Evolutionary conservation across 2,113 vertebrate genomes (phyloP).

Genomic region (Hirundichthys speculiger): DNA sequence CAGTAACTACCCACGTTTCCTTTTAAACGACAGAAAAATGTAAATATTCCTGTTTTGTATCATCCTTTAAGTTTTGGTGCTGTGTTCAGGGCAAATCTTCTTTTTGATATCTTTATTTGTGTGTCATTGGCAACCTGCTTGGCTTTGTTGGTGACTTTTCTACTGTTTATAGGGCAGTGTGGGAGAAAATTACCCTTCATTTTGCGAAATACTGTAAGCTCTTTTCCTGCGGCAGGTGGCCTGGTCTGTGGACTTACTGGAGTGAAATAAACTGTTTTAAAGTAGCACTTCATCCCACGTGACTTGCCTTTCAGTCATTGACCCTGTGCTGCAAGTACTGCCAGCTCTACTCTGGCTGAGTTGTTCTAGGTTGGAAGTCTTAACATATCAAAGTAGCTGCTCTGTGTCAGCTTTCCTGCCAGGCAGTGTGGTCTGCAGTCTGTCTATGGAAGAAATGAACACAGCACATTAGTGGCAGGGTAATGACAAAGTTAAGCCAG

Average conservation of each 20-base stretch:
- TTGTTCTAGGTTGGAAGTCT: conserved; percentile 12
- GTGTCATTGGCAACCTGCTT: background rate
- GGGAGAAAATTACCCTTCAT: conserved; percentile 29
- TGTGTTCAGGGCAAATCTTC: background rate
- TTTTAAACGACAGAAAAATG: conserved; percentile 14
- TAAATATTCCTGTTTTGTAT: conserved; percentile 2
- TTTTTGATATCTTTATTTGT: background rate
- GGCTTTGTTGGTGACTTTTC: conserved; percentile 10
- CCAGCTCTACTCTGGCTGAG: conserved; percentile 17
- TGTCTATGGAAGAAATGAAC: conserved; percentile 29
- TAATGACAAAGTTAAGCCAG: conserved; percentile 25
- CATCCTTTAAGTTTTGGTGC: conserved; percentile 6
- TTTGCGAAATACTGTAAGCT: conserved; percentile 31
- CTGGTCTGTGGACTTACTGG: conserved; percentile 19
- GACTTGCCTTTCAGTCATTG: conserved; percentile 45
- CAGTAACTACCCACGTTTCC: conserved; percentile 2
- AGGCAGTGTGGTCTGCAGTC: conserved; percentile 21
- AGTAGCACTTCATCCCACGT: conserved; percentile 37
- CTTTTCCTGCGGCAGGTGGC: conserved; percentile 19
- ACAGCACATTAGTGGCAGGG: background rate
- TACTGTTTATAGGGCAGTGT: conserved; percentile 35
- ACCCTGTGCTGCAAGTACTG: conserved; percentile 38
- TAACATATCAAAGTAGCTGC: background rate
- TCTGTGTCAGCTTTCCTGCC: conserved; percentile 6
- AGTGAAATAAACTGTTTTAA: conserved; percentile 28